Conservation (phyloP, 2,888 invertebrate species). For the Eristalis tenax region DNA sequence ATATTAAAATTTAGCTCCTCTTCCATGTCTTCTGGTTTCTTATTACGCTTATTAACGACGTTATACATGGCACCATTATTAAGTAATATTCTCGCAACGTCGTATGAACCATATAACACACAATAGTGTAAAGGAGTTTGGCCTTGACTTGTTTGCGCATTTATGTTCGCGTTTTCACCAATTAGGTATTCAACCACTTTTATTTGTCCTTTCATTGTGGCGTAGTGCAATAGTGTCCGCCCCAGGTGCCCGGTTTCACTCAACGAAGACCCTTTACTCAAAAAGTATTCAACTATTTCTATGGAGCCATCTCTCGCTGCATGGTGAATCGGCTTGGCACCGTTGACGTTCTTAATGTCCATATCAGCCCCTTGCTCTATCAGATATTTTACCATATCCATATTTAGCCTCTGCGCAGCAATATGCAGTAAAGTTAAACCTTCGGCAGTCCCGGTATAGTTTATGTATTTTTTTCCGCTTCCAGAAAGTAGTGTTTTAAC, state of each 20-base stretch:
- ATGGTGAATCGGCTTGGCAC: constrained; percentile 26
- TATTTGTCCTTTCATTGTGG: constrained; percentile 69
- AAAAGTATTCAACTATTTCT: constrained; percentile 20
- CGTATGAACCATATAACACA: not conserved
- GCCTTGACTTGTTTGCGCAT: constrained; percentile 20
- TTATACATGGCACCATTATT: constrained; percentile 31
- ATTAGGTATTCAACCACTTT: constrained; percentile 3
- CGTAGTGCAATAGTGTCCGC: constrained; percentile 47
- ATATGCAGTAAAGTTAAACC: constrained; percentile 17
- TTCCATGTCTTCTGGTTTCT: constrained; percentile 2
- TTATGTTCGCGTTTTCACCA: constrained; percentile 5
- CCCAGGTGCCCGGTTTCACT: constrained; percentile 3
- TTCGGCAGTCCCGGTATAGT: not conserved
- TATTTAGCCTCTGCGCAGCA: constrained; percentile 18
- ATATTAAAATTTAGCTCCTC: not conserved
- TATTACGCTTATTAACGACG: not conserved
- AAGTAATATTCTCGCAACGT: constrained; percentile 30
- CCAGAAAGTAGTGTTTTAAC: constrained; percentile 41
- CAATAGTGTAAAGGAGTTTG: constrained; percentile 26
- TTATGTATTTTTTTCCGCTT: not conserved
- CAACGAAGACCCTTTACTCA: constrained; percentile 33
- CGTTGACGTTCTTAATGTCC: not conserved
- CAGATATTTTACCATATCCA: constrained; percentile 29
- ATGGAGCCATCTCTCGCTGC: constrained; percentile 20
- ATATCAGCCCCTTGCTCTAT: constrained; percentile 10